Conservation (phyloP, 2,888 invertebrate genomes). For the Eudemis profundana region DNA sequence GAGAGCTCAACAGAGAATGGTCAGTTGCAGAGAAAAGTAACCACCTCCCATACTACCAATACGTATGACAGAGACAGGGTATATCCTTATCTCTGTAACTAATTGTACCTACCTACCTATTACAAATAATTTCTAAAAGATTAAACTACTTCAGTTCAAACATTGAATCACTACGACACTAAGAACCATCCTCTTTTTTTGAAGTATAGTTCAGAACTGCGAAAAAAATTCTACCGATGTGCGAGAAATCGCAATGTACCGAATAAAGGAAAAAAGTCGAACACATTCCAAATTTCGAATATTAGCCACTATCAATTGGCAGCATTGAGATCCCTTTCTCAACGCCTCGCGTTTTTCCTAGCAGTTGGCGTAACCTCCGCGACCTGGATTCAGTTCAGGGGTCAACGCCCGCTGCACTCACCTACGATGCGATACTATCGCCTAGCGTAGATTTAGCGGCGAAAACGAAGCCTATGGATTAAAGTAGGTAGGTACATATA, state of each 20-base stretch:
- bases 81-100: no score
- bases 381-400: slow-evolving; percentile 81
- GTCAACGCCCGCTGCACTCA: slow-evolving; percentile 69
- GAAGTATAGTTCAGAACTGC: no score
- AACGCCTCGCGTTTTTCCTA: slow-evolving; percentile 34
- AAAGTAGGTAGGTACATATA: neutral
- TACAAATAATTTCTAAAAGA: neutral
- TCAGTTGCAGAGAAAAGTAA: no score
- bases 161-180: no score
- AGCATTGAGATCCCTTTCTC: slow-evolving; percentile 39
- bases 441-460: slow-evolving; percentile 29
- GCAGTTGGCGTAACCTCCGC: slow-evolving; percentile 53
- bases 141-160: no score
- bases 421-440: slow-evolving; percentile 34
- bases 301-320: slow-evolving; percentile 15
- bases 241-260: neutral
- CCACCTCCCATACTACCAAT: no score
- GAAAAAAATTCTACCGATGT: no score
- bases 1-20: no score
- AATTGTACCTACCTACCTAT: neutral
- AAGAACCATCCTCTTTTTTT: no score
- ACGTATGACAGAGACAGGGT: no score
- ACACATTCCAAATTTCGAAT: slow-evolving; percentile 14
- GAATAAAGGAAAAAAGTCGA: slow-evolving; percentile 2
- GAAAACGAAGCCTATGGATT: slow-evolving; percentile 27